Evolutionary conservation across 2,797 vertebrate species (phyloP).

Genomic region (Prunella strophiata): DNA sequence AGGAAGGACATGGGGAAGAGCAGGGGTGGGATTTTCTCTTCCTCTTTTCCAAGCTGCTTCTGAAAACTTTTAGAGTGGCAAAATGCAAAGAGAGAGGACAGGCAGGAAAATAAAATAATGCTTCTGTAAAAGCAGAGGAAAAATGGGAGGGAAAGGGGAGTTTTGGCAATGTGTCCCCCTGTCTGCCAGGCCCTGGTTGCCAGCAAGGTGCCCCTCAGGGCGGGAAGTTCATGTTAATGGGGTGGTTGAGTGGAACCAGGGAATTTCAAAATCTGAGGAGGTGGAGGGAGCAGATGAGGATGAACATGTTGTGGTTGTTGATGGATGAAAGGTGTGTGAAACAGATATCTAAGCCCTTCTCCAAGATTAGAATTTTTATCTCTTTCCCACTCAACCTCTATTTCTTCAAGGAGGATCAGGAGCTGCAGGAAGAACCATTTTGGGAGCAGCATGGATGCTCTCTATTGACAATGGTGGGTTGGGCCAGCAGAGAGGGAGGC

Average conservation of each 20-base stretch:
- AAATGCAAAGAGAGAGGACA: not conserved
- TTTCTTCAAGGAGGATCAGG: not conserved
- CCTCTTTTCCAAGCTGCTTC: not conserved
- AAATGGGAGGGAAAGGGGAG: not conserved
- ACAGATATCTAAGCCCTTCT: not conserved
- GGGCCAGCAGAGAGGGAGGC: not conserved
- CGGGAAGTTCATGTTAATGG: fast-evolving
- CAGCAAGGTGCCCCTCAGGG: not conserved
- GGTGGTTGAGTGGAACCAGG: not conserved
- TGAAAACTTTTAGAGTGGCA: not conserved
- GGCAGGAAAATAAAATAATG: not conserved
- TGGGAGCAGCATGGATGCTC: not conserved
- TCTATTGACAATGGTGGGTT: not conserved
- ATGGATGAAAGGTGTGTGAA: not conserved
- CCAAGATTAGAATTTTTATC: not conserved
- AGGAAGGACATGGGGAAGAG: not conserved
- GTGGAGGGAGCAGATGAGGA: not conserved
- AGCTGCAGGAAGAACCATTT: not conserved
- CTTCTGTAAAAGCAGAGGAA: not conserved
- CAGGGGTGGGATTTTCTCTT: not conserved
- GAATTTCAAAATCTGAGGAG: not conserved
- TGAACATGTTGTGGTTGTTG: not conserved
- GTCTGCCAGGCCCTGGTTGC: not conserved
- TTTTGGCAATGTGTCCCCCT: not conserved
- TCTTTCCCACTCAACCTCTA: not conserved